Evolutionary conservation across 2,888 invertebrate genomes (phyloP).

Genomic region (Scaptomyza flava): DNA sequence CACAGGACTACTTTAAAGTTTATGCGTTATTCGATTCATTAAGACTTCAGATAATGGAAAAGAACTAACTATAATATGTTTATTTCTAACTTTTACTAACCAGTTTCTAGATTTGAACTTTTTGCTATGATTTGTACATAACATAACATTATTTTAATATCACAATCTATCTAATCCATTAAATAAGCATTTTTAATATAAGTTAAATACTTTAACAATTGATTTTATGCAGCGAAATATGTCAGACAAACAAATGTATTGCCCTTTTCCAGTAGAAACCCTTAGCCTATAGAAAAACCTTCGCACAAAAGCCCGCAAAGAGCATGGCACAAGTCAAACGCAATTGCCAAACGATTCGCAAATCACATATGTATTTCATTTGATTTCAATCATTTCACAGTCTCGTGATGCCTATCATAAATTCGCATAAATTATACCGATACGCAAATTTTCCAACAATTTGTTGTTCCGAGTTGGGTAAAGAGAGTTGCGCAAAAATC

Average conservation of each 20-base stretch:
- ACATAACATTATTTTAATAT: no score
- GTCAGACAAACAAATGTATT: constrained; percentile 13
- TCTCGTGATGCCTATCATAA: constrained; percentile 70
- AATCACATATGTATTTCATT: constrained; percentile 31
- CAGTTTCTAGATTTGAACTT: no score
- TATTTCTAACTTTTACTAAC: no score
- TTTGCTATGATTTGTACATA: no score
- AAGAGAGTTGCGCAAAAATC: constrained; percentile 37
- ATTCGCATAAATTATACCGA: constrained; percentile 76
- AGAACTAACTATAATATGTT: no score
- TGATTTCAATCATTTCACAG: constrained; percentile 51
- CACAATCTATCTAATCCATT: not conserved
- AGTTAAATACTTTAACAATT: constrained; percentile 1
- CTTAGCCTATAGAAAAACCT: constrained; percentile 12
- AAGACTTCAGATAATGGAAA: no score
- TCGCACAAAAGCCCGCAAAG: constrained; percentile 16
- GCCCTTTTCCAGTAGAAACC: constrained; percentile 5
- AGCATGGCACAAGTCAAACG: constrained; percentile 25
- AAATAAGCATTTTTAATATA: not conserved
- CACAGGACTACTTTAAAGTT: not conserved
- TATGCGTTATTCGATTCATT: not conserved
- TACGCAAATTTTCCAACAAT: constrained; percentile 69
- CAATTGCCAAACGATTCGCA: constrained; percentile 24
- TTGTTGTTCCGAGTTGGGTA: constrained; percentile 3
- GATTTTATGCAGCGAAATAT: constrained; percentile 27